A percentile compares a stretch with the other conserved stretches of the same genome.
Evolutionary conservation across 2,888 invertebrate genomes (phyloP).

Genomic region (Pemphredon lugubris): DNA sequence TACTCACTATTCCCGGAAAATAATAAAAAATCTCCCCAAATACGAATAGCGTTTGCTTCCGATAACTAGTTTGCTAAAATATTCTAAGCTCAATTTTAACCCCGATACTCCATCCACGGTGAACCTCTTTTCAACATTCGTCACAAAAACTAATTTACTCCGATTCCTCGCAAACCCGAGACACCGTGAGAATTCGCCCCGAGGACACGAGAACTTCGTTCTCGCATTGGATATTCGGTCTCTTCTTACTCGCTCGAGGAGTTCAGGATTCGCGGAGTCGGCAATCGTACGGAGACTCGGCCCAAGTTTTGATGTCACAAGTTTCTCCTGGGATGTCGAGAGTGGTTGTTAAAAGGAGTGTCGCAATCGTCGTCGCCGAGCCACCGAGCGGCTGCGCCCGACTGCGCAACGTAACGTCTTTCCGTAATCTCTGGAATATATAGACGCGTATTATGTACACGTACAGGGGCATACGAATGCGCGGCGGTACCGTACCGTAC

Average conservation of each 20-base stretch:
- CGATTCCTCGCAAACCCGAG: too few species aligned
- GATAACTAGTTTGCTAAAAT: too few species aligned
- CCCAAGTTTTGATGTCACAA: constrained; percentile 66
- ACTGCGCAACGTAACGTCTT: constrained; percentile 69
- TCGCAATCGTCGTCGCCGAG: constrained; percentile 59
- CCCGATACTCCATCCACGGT: too few species aligned
- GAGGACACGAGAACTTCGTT: too few species aligned
- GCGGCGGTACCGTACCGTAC: constrained; percentile 7
- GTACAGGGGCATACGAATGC: constrained; percentile 6
- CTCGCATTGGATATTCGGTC: too few species aligned
- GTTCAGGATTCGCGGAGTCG: constrained; percentile 43
- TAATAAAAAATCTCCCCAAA: too few species aligned
- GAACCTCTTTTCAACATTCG: too few species aligned
- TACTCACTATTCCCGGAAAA: too few species aligned
- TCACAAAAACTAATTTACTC: too few species aligned
- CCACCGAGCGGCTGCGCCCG: constrained; percentile 49
- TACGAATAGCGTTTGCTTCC: too few species aligned
- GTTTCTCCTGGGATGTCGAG: constrained; percentile 64
- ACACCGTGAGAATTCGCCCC: too few species aligned
- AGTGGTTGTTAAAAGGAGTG: constrained; percentile 66
- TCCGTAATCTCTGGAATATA: constrained; percentile 62
- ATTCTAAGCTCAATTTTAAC: too few species aligned
- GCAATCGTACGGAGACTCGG: constrained; percentile 46
- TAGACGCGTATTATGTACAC: constrained; percentile 30
- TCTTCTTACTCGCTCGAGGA: neutral